phyloP scores from a whole-genome alignment of 2,797 vertebrate species.

The Pseudomugil tenellus region DNA sequence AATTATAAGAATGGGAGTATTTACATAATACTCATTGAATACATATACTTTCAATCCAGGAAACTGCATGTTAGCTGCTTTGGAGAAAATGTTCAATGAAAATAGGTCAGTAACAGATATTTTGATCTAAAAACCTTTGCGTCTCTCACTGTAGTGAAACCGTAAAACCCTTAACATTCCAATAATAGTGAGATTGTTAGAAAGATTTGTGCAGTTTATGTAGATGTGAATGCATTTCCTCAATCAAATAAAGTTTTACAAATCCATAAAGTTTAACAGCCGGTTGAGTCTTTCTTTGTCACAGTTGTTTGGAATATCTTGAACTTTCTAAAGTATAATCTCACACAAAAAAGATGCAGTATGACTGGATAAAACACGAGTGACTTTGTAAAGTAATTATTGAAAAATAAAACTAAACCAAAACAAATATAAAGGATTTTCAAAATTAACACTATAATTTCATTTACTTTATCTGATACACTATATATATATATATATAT shows the following conservation, averaged over 20 bases:
- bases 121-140: slow-evolving; percentile 1
- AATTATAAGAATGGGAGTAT: not conserved
- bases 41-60: not conserved
- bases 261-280: slow-evolving; percentile 8
- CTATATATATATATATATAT: no score
- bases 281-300: not conserved
- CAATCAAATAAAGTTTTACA: slow-evolving; percentile 4
- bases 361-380: not conserved
- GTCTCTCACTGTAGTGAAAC: not conserved
- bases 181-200: not conserved
- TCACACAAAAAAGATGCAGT: not conserved
- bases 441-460: no score
- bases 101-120: slow-evolving; percentile 4
- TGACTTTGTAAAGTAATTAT: no score
- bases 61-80: not conserved
- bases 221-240: slow-evolving; percentile 10
- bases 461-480: slow-evolving; percentile 5
- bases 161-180: not conserved
- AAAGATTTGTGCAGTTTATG: not conserved
- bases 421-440: no score
- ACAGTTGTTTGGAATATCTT: not conserved
- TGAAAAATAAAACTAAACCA: no score
- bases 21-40: not conserved
- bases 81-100: slow-evolving; percentile 8
- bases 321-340: not conserved